phyloP scores from a whole-genome alignment of 2,888 invertebrate genomes.

The Hypsopygia costalis region DNA sequence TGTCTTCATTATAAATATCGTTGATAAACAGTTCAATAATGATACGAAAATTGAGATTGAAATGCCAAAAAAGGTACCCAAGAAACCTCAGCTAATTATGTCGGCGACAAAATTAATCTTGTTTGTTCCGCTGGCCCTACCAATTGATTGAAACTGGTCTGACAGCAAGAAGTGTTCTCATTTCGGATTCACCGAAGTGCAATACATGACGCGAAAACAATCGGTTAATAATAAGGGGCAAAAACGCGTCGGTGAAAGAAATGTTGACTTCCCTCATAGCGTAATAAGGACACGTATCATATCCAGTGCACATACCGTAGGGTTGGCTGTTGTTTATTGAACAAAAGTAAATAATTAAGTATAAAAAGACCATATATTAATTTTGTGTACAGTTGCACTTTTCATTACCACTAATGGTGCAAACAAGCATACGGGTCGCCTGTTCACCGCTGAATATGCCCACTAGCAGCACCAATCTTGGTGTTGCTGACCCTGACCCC shows the following conservation, averaged over 20 bases:
- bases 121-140: conserved; percentile 56
- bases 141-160: conserved; percentile 57
- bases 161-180: conserved; percentile 35
- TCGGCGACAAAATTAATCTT: conserved; percentile 52
- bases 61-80: conserved; percentile 10
- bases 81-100: conserved; percentile 45
- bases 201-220: conserved; percentile 73
- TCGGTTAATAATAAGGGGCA: conserved; percentile 60
- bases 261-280: conserved; percentile 42
- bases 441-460: too few relatives aligned
- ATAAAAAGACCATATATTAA: too few relatives aligned
- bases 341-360: too few relatives aligned
- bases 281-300: conserved; percentile 34
- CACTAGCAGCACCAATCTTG: too few relatives aligned
- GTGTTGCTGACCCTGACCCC: too few relatives aligned
- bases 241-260: conserved; percentile 43
- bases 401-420: too few relatives aligned
- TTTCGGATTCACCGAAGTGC: conserved; percentile 70
- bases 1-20: conserved; percentile 13
- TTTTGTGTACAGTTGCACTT: too few relatives aligned
- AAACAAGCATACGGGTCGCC: too few relatives aligned
- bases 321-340: too few relatives aligned
- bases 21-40: conserved; percentile 17
- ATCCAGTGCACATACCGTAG: conserved; percentile 11
- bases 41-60: conserved; percentile 15